Percentiles rank a stretch among this genome's conserved stretches.
phyloP scores from a whole-genome alignment of 1,140 invertebrate species.

The Sesamia nonagrioides region DNA sequence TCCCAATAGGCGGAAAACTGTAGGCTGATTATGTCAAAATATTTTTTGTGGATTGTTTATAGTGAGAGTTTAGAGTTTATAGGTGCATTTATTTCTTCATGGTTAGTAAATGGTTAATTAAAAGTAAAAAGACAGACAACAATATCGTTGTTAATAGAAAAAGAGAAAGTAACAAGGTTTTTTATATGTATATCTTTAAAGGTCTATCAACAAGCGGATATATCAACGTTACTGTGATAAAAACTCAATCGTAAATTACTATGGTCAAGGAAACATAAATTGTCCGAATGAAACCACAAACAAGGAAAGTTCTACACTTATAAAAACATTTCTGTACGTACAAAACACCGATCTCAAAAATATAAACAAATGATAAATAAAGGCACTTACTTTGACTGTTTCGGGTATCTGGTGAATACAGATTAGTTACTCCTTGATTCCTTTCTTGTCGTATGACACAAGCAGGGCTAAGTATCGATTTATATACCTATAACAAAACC shows the following conservation, averaged over 20 bases:
- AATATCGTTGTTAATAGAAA: too few species aligned
- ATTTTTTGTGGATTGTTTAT: too few species aligned
- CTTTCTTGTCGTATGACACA: not conserved
- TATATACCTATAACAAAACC: not conserved
- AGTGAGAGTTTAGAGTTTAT: too few species aligned
- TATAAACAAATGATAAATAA: not conserved
- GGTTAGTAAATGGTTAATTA: too few species aligned
- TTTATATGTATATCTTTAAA: too few species aligned
- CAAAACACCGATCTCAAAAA: too few species aligned
- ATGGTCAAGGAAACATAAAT: conserved; percentile 1
- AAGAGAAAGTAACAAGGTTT: too few species aligned
- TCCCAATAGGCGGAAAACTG: too few species aligned
- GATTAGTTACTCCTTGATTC: not conserved
- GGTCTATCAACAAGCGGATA: too few species aligned
- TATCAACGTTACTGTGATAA: not conserved
- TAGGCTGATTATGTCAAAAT: too few species aligned
- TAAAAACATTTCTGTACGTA: not conserved
- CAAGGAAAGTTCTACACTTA: not conserved
- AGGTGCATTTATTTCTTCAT: too few species aligned
- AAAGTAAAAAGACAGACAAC: too few species aligned
- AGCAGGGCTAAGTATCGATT: not conserved
- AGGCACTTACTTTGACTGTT: not conserved
- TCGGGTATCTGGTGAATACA: not conserved
- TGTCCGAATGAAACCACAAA: conserved; percentile 5
- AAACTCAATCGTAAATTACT: not conserved